Evolutionary conservation across 1,140 invertebrate genomes (phyloP), one percentile per base, ranked within the genome.

Genomic region (Manduca sexta): DNA sequence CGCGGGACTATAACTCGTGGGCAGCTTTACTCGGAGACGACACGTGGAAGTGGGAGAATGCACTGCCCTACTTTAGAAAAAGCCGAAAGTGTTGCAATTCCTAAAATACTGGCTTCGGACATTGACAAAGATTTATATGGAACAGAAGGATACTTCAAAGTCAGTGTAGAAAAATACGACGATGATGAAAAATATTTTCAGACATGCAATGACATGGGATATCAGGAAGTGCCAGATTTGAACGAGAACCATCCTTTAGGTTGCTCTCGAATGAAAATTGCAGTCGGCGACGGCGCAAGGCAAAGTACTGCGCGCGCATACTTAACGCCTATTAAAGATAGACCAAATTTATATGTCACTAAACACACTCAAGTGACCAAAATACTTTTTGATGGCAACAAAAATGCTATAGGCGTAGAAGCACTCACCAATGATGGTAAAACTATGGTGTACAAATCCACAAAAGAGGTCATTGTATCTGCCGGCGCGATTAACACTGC

Each of bases 331-430:
- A 83, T 74, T 4, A 73, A 86, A 54, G 74, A 88, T 29, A 77
- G 90, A 52, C 60, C 67, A n/a, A 93, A 93, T 69, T 67, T 93
- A 8, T 59, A 52, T 43, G 48, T 82, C 30, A 57, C 68, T 5
- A 84, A 81, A 63, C 66, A 50, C 44, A 60, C 69, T 13, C 68
- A 60, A 47, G 78, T 62, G 12, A 74, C 59, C 18, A 78, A 72
- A 70, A 71, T 95, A 2, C 74, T 95, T 1, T 92, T 95, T 12
- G 89, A 95, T 65, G 89, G 90, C 0, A 91, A 84, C 4, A 91
- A 90, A 60, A 64, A 44, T 40, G 90, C 89, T 0, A 80, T 86
- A 17, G 93, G 92, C 0, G 88, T 94, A 0, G 78, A 89, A 61
- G 88, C 91, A 17, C 56, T 76, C 0, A 77, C 79, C 21, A 68